Evolutionary conservation across 2,888 invertebrate species (phyloP).

Genomic region (Halictus quadricinctus): DNA sequence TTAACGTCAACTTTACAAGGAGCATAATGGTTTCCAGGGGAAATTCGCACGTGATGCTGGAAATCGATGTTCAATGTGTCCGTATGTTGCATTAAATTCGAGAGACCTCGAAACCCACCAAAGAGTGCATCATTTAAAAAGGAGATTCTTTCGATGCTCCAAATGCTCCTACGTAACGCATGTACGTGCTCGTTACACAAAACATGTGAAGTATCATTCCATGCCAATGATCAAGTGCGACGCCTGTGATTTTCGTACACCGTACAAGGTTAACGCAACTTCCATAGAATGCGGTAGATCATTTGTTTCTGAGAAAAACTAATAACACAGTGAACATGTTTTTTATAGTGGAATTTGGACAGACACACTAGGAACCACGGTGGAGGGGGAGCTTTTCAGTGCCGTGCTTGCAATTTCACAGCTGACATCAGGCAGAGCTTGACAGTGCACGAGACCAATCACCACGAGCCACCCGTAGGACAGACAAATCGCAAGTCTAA

Average conservation of each 20-base stretch:
- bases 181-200: constrained; percentile 94
- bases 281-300: background rate
- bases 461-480: constrained; percentile 92
- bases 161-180: constrained; percentile 96
- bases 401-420: constrained; percentile 94
- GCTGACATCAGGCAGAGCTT: constrained; percentile 96
- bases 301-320: background rate
- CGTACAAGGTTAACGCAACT: constrained; percentile 82
- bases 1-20: background rate
- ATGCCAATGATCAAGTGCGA: constrained; percentile 98
- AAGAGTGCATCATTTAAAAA: constrained; percentile 90
- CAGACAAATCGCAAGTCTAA: constrained; percentile 82
- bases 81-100: constrained; percentile 87
- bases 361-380: constrained; percentile 96
- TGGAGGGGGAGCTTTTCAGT: constrained; percentile 92
- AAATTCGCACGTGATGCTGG: constrained; percentile 51
- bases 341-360: constrained; percentile 91
- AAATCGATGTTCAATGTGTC: constrained; percentile 86
- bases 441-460: constrained; percentile 96
- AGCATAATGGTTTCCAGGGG: constrained; percentile 50
- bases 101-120: constrained; percentile 88
- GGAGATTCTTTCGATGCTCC: constrained; percentile 91
- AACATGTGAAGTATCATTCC: constrained; percentile 96
- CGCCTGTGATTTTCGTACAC: constrained; percentile 96
- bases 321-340: background rate